Evolutionary conservation across 2,113 vertebrate species (phyloP), one percentile per base, ranked within the genome.

Genomic region (Empidonax alnorum): DNA sequence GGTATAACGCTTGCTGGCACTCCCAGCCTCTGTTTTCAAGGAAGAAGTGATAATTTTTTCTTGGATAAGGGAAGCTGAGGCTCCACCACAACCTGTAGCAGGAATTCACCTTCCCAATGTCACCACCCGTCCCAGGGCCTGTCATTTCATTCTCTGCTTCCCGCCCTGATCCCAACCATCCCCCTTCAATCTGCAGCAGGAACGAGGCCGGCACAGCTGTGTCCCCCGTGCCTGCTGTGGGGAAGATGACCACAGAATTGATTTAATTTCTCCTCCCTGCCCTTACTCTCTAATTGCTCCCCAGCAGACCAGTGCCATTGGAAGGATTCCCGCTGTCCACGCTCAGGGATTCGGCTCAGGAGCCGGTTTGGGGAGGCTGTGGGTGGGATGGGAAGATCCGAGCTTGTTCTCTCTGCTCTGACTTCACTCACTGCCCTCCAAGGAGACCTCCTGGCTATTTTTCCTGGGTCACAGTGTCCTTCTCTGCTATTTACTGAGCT

Each of bases 401-500:
- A 62, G 31, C 4, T 79, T 90, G 53, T 23, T 77, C 33, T 80
- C 12, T 68, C 41, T 69, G 65, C 19, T 62, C 79, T 53, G 68
- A 31, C 59, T 56, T 31, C 12, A 6, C 63, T 72, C 7, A 0
- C 7, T 31, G 52, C 62, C 67, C 89, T 4, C 39, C 5, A 7
- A 39, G 71, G 73, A 91, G 67, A 77, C 73, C 75, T 89, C 67
- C 76, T 86, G 79, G 7, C 52, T 49, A 2, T 56, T 92, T 90
- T 88, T 41, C 55, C 52, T 41, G 59, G 67, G 58, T 90, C 39
- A 7, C 7, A 2, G 10, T 85, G 79, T 85, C 39, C 63, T 83
- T 90, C 68, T 90, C 55, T 90, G 88, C 94, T 85, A 65, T 87
- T 96, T 93, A 83, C 88, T 65, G 53, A 93, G 79, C 75, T 84